These are phyloP conservation scores for Leuciscus idus DNA, from an alignment of 2,113 vertebrate genomes.

Conservation along the genomic window DNA sequence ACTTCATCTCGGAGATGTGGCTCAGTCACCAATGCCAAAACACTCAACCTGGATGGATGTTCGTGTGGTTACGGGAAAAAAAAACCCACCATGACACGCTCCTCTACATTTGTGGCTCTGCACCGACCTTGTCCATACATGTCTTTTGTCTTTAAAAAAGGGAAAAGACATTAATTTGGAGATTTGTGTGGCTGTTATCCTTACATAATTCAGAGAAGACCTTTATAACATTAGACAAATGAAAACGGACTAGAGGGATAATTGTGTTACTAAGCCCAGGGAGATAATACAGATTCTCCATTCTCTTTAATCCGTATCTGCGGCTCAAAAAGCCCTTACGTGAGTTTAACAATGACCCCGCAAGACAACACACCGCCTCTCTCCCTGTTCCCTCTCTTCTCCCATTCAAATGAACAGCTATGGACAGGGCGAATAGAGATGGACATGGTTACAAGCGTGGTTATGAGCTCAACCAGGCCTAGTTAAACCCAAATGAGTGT, in stretches of 20 bases:
- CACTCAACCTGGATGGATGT: background rate
- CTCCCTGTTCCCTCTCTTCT: background rate
- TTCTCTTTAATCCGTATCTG: conserved; percentile 62
- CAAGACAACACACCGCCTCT: background rate
- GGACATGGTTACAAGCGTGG: background rate
- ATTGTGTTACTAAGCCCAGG: conserved; percentile 79
- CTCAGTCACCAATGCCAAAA: background rate
- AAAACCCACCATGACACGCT: background rate
- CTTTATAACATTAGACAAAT: conserved; percentile 82
- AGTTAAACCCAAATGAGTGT: conserved; percentile 19
- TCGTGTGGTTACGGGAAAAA: background rate
- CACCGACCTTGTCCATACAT: background rate
- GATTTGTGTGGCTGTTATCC: conserved; percentile 73
- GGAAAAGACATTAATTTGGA: conserved; percentile 58
- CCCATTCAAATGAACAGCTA: background rate
- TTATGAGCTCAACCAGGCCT: background rate
- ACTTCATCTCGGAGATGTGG: conserved; percentile 78
- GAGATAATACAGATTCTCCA: conserved; percentile 61
- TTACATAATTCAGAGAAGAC: conserved; percentile 78
- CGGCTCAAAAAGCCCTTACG: conserved; percentile 43
- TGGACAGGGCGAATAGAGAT: background rate
- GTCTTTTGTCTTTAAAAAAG: conserved; percentile 10
- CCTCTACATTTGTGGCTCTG: background rate
- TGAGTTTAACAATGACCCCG: conserved; percentile 37
- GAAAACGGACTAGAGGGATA: conserved; percentile 80